These are phyloP conservation scores for Ceyx melanurus DNA, from an alignment of 2,113 vertebrate species.

Conservation along the genomic window DNA sequence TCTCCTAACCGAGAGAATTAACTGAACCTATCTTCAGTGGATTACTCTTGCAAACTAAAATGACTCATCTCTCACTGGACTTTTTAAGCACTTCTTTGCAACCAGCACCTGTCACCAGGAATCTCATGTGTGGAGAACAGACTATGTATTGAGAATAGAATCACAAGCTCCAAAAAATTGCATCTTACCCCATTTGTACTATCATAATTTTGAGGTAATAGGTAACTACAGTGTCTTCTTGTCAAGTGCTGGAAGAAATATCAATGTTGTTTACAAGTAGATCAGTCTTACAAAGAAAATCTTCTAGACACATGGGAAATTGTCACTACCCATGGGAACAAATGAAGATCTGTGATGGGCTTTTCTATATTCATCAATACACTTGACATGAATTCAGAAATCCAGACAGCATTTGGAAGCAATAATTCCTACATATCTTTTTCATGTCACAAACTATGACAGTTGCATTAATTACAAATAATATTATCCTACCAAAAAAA, in stretches of 20 bases:
- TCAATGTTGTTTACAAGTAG: background rate
- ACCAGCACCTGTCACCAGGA: background rate
- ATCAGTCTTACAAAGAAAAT: constrained; percentile 3
- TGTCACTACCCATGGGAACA: background rate
- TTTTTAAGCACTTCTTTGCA: background rate
- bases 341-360: background rate
- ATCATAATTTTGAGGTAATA: background rate
- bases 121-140: background rate
- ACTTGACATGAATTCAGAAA: background rate
- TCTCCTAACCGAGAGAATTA: too few species aligned
- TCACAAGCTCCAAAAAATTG: background rate
- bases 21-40: background rate
- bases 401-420: background rate
- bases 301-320: background rate
- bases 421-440: background rate
- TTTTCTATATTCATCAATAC: background rate
- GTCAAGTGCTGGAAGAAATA: background rate
- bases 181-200: background rate
- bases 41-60: background rate
- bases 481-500: background rate
- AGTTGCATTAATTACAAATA: constrained; percentile 59
- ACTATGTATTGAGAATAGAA: background rate
- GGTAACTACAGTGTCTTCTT: background rate
- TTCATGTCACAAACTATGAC: constrained; percentile 21
- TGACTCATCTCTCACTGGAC: background rate